Conservation (phyloP, 2,113 vertebrate genomes). For the Aphelocoma coerulescens region DNA sequence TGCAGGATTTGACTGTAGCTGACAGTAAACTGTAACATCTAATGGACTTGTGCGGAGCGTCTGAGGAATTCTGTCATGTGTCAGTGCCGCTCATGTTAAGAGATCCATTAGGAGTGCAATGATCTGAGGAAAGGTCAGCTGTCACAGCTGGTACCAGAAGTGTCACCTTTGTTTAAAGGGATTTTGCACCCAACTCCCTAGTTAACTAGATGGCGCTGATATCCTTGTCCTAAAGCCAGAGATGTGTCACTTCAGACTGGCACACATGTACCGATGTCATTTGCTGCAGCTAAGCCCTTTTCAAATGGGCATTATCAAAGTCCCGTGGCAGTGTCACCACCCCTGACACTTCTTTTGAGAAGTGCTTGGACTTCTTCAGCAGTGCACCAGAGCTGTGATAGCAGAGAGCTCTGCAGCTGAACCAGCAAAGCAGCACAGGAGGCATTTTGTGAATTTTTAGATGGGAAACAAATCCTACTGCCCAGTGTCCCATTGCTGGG, state of each 20-base stretch:
- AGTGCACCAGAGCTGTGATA: not conserved
- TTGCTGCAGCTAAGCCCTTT: not conserved
- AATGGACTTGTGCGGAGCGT: constrained; percentile 45
- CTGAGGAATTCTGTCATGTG: constrained; percentile 67
- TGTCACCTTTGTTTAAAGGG: constrained; percentile 61
- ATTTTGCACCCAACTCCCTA: constrained; percentile 46
- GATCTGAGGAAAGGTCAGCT: constrained; percentile 72
- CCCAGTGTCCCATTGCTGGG: not conserved
- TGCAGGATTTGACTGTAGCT: constrained; percentile 38
- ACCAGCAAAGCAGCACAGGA: not conserved
- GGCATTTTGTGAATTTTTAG: not conserved
- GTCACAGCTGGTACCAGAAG: constrained; percentile 52
- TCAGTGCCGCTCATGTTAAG: constrained; percentile 61
- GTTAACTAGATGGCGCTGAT: constrained; percentile 38
- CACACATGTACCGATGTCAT: not conserved
- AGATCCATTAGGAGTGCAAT: constrained; percentile 55
- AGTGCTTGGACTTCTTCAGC: not conserved
- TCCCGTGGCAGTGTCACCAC: not conserved
- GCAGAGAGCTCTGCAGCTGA: not conserved
- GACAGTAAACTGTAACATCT: constrained; percentile 59
- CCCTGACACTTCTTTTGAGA: not conserved
- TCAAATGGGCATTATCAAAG: not conserved
- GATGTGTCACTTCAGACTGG: not conserved
- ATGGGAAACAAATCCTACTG: not conserved
- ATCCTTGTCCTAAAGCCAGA: not conserved